These are phyloP conservation scores for Rhadina sibilatrix DNA, from an alignment of 2,113 vertebrate species.

Conservation along the genomic window DNA sequence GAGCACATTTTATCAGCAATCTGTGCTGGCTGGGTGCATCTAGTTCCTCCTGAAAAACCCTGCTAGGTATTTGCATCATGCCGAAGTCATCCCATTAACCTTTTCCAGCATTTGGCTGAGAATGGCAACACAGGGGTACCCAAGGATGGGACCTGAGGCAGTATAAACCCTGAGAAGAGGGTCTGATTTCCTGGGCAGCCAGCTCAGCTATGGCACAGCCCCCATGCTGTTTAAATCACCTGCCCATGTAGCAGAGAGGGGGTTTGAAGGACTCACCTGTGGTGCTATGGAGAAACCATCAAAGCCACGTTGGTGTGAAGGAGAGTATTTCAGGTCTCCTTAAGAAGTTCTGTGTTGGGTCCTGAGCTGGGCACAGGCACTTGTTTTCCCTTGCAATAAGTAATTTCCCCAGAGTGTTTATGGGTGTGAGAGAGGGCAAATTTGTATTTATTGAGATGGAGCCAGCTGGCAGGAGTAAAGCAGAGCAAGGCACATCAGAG, in stretches of 20 bases:
- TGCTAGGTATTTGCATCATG: background rate
- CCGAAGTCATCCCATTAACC: background rate
- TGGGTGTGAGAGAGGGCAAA: background rate
- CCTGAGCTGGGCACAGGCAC: background rate
- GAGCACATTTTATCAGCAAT: background rate
- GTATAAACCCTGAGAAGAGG: background rate
- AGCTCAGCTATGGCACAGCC: no score
- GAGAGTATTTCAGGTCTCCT: background rate
- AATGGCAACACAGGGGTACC: background rate
- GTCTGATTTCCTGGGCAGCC: background rate
- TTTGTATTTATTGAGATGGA: conserved; percentile 26
- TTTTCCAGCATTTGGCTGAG: background rate
- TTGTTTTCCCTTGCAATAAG: background rate
- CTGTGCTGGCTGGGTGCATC: background rate
- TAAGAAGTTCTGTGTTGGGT: background rate
- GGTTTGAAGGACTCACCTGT: background rate
- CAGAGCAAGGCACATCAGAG: background rate
- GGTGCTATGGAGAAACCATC: background rate
- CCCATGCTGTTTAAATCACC: background rate
- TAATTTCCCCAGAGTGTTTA: background rate
- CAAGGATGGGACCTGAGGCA: background rate
- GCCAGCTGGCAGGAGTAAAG: background rate
- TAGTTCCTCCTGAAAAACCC: background rate
- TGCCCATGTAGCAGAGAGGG: background rate
- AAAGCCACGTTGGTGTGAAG: rapidly evolving